These are phyloP conservation scores for Falco rusticolus DNA, from an alignment of 2,797 vertebrate genomes.

Conservation along the genomic window DNA sequence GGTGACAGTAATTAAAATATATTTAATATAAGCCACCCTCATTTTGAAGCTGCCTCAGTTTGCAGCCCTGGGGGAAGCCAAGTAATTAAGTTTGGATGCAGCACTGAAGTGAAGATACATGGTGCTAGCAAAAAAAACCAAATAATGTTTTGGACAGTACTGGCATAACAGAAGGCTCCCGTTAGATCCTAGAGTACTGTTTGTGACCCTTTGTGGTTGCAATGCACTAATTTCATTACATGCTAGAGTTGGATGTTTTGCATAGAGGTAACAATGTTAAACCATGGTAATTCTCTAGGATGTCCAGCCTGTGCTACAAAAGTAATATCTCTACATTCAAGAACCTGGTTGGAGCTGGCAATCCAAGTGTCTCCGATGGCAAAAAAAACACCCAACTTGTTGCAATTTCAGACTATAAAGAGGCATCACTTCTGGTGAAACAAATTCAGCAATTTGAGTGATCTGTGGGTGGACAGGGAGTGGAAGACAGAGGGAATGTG, in stretches of 20 bases:
- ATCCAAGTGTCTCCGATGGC: background rate
- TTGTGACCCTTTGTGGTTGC: background rate
- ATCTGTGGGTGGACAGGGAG: background rate
- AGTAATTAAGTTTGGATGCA: conserved; percentile 29
- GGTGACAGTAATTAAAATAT: conserved; percentile 47
- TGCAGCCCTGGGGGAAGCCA: background rate
- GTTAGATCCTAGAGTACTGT: background rate
- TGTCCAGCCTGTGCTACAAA: background rate
- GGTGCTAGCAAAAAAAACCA: background rate
- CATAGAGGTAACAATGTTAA: background rate
- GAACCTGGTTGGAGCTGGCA: background rate
- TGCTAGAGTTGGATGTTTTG: background rate
- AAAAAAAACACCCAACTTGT: background rate
- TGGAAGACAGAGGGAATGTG: background rate
- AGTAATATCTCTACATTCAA: background rate
- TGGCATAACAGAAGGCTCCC: background rate
- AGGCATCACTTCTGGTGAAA: background rate
- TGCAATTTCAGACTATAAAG: background rate
- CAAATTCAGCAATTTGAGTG: background rate
- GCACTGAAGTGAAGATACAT: background rate
- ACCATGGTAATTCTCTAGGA: background rate
- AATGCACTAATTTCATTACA: background rate
- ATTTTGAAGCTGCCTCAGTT: conserved; percentile 30
- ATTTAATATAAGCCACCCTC: conserved; percentile 38
- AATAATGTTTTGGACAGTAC: background rate